Base-by-base conservation (phyloP, 2,888 invertebrate genomes). In the Tillus elongatus region DNA sequence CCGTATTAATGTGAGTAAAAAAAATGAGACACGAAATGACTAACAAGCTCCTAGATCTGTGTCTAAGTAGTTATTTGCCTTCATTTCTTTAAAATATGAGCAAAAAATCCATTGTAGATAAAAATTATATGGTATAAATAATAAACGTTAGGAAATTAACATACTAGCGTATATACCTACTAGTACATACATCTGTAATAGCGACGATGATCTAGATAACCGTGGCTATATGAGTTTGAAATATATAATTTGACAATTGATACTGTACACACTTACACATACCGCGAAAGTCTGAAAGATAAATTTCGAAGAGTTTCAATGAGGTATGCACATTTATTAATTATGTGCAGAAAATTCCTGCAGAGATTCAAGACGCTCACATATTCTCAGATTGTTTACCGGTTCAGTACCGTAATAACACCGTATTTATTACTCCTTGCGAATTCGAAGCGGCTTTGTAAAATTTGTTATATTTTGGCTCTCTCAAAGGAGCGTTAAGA, bases 221-320 rank as follows among this genome's bases (percentile, higher is more conserved):
- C n/a, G n/a, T 51, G 3, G 41, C 12, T 39, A 4, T 42, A 37
- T 38, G 44, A 27, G 13, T 47, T 47, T 35, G 33, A 39, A 13
- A 27, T 48, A 11, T 44, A 47, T 37, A 40, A 49, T 24, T 27
- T 43, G 9, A 36, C 30, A 24, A 28, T 14, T 8, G 34, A 40
- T 19, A 42, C 37, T 14, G 36, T 19, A 2, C 13, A 41, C 30
- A 35, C 35, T 32, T 43, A 27, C 35, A 43, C 40, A 9, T 48
- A 50, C 30, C 46, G 51, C n/a, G n/a, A n/a, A n/a, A n/a, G n/a
- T n/a, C n/a, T 41, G 46, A 44, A 37, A 42, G 42, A 1, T 40
- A 47, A 40, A 47, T 28, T 11, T 29, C 13, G n/a, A 50, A 44
- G 36, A 33, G 45, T n/a, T 40, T 45, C 13, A 37, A 47, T 36